phyloP scores from a whole-genome alignment of 2,888 invertebrate species.

The Scaptomyza flava region DNA sequence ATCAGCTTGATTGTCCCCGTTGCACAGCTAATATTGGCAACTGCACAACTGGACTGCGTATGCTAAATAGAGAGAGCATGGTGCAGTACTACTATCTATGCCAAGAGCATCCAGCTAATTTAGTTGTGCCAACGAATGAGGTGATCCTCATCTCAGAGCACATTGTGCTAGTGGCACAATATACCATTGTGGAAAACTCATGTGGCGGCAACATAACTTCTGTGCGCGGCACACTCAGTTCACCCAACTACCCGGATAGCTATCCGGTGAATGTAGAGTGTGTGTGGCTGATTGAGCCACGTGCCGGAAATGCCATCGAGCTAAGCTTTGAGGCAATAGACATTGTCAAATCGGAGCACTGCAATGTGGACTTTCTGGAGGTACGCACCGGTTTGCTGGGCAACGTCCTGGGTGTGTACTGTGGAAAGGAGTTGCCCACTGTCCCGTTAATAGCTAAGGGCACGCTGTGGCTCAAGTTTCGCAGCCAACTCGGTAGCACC shows the following conservation, averaged over 20 bases:
- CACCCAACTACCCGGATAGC: slow-evolving; percentile 89
- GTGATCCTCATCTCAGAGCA: slow-evolving; percentile 52
- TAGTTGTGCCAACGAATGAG: slow-evolving; percentile 55
- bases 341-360: slow-evolving; percentile 89
- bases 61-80: slow-evolving; percentile 39
- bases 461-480: slow-evolving; percentile 91
- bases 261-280: slow-evolving; percentile 91
- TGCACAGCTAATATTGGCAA: slow-evolving; percentile 37
- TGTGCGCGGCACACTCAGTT: slow-evolving; percentile 87
- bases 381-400: slow-evolving; percentile 88
- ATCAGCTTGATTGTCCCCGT: slow-evolving; percentile 72
- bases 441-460: slow-evolving; percentile 86
- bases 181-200: slow-evolving; percentile 85
- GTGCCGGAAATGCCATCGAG: slow-evolving; percentile 89
- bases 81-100: slow-evolving; percentile 62
- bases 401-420: slow-evolving; percentile 89
- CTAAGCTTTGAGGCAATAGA: slow-evolving; percentile 89
- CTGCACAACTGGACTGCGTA: slow-evolving; percentile 60
- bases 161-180: slow-evolving; percentile 83
- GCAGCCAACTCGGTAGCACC: slow-evolving; percentile 86
- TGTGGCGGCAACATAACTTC: slow-evolving; percentile 90
- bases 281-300: slow-evolving; percentile 88
- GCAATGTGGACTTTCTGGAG: slow-evolving; percentile 94
- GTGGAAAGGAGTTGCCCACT: slow-evolving; percentile 87
- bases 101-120: slow-evolving; percentile 51